These are phyloP conservation scores for Gymnodraco acuticeps DNA, from an alignment of 2,797 vertebrate species.

Conservation along the genomic window DNA sequence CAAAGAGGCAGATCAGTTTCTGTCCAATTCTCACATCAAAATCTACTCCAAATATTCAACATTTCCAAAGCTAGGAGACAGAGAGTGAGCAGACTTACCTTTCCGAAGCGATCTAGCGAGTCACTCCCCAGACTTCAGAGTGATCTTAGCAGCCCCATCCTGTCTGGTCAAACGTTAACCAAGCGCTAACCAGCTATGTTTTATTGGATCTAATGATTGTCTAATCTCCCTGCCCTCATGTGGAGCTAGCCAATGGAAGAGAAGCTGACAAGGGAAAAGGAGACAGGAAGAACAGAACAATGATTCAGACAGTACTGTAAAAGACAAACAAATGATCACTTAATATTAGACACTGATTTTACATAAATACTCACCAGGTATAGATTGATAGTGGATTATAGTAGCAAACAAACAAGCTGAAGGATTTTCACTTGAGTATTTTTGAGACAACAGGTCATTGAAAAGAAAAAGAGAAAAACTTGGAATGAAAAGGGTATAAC, in stretches of 20 bases:
- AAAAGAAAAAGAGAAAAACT: not conserved
- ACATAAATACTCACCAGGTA: not conserved
- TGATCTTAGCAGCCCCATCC: slow-evolving; percentile 63
- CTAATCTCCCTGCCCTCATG: slow-evolving; percentile 79
- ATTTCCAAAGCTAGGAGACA: slow-evolving; percentile 16
- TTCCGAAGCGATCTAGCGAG: slow-evolving; percentile 60
- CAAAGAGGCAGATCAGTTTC: not conserved
- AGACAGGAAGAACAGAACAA: slow-evolving; percentile 52
- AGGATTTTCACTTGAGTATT: not conserved
- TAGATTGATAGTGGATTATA: not conserved
- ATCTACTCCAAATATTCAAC: slow-evolving; percentile 8
- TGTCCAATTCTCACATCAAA: slow-evolving; percentile 4
- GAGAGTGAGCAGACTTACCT: slow-evolving; percentile 74
- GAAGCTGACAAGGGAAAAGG: slow-evolving; percentile 25
- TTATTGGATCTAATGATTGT: slow-evolving; percentile 91
- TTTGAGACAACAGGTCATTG: not conserved
- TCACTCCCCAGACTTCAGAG: slow-evolving; percentile 57
- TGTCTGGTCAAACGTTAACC: slow-evolving; percentile 87
- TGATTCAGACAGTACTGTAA: slow-evolving; percentile 14
- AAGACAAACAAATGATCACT: slow-evolving; percentile 20
- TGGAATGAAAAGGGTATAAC: not conserved
- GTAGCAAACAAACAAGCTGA: not conserved
- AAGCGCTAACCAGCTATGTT: slow-evolving; percentile 74
- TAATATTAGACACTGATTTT: slow-evolving; percentile 7
- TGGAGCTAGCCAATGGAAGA: slow-evolving; percentile 61